Conservation (phyloP, 2,888 invertebrate species). For the Thymelicus lineola region DNA sequence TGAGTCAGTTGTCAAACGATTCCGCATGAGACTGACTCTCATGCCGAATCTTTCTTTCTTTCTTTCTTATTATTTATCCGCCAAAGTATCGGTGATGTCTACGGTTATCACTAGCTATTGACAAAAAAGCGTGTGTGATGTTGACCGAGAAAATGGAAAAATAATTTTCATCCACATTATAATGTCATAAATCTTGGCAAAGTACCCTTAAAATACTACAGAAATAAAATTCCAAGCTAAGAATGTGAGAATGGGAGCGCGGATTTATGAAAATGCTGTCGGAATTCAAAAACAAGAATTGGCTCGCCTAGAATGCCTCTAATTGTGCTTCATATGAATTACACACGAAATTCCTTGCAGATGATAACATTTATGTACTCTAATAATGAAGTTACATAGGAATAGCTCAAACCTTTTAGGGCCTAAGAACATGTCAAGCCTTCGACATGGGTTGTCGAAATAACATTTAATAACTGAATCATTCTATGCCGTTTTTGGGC, state of each 20-base stretch:
- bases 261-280: conserved; percentile 14
- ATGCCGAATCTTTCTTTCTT: too few relatives aligned
- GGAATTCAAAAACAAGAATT: conserved; percentile 17
- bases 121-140: too few relatives aligned
- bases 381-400: neutral
- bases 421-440: neutral
- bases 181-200: neutral
- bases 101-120: too few relatives aligned
- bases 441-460: neutral
- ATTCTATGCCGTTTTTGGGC: neutral
- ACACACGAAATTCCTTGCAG: neutral
- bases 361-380: neutral
- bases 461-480: neutral
- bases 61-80: too few relatives aligned
- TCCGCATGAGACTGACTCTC: too few relatives aligned
- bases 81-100: too few relatives aligned
- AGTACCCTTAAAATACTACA: neutral
- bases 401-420: neutral
- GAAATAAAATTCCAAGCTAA: conserved; percentile 15
- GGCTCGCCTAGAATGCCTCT: conserved; percentile 17
- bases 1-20: too few relatives aligned
- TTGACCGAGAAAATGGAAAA: too few relatives aligned
- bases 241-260: neutral
- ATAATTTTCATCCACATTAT: neutral
- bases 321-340: conserved; percentile 18